These are phyloP conservation scores for Lasioglossum pauxillum DNA, from an alignment of 2,888 invertebrate genomes.

Conservation along the genomic window DNA sequence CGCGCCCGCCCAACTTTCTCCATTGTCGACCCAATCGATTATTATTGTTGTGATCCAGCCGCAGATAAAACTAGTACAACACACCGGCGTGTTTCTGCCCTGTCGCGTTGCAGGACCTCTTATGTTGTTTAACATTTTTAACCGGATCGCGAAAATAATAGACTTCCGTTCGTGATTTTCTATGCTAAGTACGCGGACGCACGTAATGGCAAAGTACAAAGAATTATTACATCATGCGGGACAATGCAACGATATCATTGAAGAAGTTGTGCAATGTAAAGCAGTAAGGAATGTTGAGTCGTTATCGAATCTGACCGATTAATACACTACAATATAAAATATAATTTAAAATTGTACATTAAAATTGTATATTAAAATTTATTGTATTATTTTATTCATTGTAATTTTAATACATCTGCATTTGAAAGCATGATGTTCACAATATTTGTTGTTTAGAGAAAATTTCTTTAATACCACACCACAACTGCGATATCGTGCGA, in stretches of 20 bases:
- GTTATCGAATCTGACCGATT: neutral
- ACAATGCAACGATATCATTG: conserved; percentile 29
- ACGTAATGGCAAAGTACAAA: neutral
- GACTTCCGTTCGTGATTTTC: conserved; percentile 45
- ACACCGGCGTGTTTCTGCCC: conserved; percentile 30
- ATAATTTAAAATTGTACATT: neutral
- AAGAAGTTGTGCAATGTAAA: conserved; percentile 16
- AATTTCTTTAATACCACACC: no score
- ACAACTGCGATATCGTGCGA: neutral
- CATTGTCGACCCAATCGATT: conserved; percentile 79
- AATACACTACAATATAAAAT: neutral
- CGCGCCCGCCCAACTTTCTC: conserved; percentile 78
- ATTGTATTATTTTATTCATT: no score
- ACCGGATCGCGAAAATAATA: conserved; percentile 43
- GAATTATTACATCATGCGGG: conserved; percentile 30
- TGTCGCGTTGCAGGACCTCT: conserved; percentile 37
- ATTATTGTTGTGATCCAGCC: conserved; percentile 71
- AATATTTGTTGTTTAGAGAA: no score
- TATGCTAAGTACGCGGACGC: conserved; percentile 11
- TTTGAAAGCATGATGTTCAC: conserved; percentile 42
- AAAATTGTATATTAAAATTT: no score
- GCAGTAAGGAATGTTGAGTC: neutral
- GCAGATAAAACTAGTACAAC: conserved; percentile 64
- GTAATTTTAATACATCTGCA: no score
- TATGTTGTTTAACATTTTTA: conserved; percentile 44